Percentiles rank a stretch among this genome's conserved stretches.
Conservation (phyloP, 1,140 invertebrate genomes). For the Nasonia giraulti region DNA sequence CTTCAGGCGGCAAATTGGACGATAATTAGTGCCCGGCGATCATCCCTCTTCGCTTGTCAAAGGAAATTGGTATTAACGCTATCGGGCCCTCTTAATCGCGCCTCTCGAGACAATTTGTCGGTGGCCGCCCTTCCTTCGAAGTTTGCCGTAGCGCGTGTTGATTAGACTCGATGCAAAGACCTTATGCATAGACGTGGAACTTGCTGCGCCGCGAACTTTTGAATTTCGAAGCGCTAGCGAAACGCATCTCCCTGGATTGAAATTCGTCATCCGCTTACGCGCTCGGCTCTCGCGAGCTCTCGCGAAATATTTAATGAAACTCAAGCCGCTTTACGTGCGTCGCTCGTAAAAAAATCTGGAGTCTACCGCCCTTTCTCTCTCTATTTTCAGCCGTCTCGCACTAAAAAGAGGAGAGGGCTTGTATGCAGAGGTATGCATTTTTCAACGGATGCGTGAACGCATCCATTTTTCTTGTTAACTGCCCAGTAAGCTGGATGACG, state of each 20-base stretch:
- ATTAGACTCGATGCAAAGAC: too few species aligned
- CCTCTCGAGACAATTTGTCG: background rate
- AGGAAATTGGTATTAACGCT: constrained; percentile 32
- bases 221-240: background rate
- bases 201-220: background rate
- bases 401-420: too few species aligned
- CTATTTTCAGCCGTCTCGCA: background rate
- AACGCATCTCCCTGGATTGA: background rate
- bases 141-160: too few species aligned
- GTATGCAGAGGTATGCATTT: too few species aligned
- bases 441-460: background rate
- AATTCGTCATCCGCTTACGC: background rate
- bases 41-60: constrained; percentile 10
- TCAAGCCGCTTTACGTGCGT: background rate
- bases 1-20: constrained; percentile 24
- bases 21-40: constrained; percentile 34
- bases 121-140: too few species aligned
- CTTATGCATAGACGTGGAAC: too few species aligned
- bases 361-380: background rate
- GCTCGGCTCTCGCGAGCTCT: background rate
- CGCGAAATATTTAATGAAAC: background rate
- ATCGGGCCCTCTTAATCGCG: background rate
- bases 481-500: too few species aligned
- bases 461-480: background rate
- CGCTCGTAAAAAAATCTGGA: background rate